Conservation (phyloP, 2,888 invertebrate genomes). For the Perithous albicinctus region DNA sequence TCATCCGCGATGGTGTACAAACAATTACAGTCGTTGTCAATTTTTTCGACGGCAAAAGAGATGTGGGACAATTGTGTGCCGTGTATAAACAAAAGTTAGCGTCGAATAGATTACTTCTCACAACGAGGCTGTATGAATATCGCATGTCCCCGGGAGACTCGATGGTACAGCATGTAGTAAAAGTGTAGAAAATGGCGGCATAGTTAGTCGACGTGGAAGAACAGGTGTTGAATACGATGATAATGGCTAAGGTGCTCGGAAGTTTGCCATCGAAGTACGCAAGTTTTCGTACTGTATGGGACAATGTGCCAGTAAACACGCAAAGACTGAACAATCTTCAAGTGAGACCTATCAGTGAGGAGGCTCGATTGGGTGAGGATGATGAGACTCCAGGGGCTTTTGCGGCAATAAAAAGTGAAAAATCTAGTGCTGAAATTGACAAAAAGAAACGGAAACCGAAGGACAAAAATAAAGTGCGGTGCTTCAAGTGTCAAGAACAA, state of each 20-base stretch:
- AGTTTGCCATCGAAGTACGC: conserved; percentile 70
- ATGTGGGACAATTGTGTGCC: conserved; percentile 69
- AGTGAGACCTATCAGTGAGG: conserved; percentile 45
- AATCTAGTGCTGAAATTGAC: neutral
- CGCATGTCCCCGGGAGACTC: conserved; percentile 65
- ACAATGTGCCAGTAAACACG: conserved; percentile 54
- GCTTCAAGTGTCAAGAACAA: conserved; percentile 54
- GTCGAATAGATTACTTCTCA: conserved; percentile 69
- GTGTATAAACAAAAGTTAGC: conserved; percentile 73
- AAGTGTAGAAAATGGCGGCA: conserved; percentile 67
- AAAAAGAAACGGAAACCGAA: conserved; percentile 9
- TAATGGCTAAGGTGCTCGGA: conserved; percentile 72
- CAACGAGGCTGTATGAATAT: conserved; percentile 68
- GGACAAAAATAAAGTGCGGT: conserved; percentile 1
- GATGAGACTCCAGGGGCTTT: conserved; percentile 36
- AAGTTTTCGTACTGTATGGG: conserved; percentile 71
- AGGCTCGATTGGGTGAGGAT: conserved; percentile 22
- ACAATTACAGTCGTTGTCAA: conserved; percentile 67
- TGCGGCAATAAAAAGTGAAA: neutral
- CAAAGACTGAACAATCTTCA: conserved; percentile 62
- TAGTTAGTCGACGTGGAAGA: conserved; percentile 71
- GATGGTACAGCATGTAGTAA: conserved; percentile 68
- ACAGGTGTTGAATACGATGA: conserved; percentile 53
- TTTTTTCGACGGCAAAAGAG: conserved; percentile 67
- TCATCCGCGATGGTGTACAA: conserved; percentile 66